phyloP scores from a whole-genome alignment of 2,797 vertebrate species.

The Champsocephalus esox region DNA sequence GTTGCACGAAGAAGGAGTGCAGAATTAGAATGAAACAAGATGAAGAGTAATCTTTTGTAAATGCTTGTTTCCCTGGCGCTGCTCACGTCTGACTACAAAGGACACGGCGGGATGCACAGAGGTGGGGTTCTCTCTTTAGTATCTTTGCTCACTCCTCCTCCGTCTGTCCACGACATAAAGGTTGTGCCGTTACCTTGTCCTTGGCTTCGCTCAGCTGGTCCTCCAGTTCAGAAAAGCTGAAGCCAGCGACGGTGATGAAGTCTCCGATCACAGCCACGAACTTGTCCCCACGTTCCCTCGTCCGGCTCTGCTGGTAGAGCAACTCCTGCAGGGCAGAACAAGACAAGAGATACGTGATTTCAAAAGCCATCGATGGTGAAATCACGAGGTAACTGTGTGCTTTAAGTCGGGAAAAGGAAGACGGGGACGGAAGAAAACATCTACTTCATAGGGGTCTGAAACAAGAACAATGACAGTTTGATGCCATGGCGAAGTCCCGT shows the following conservation, averaged over 20 bases:
- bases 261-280: slow-evolving; percentile 95
- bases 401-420: neutral
- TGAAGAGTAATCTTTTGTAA: no score
- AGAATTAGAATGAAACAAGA: slow-evolving; percentile 47
- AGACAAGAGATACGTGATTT: neutral
- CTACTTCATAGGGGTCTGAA: no score
- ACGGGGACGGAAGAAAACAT: no score
- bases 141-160: slow-evolving; percentile 28
- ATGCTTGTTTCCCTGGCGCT: slow-evolving; percentile 11
- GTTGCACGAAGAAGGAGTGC: slow-evolving; percentile 34
- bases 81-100: slow-evolving; percentile 60
- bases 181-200: slow-evolving; percentile 89
- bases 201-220: slow-evolving; percentile 94
- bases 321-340: slow-evolving; percentile 85
- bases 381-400: no score
- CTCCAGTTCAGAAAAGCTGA: slow-evolving; percentile 97
- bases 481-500: no score
- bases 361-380: neutral
- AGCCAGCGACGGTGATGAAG: slow-evolving; percentile 98
- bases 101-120: slow-evolving; percentile 42
- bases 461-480: no score
- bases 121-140: slow-evolving; percentile 40
- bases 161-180: slow-evolving; percentile 11
- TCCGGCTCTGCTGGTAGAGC: slow-evolving; percentile 92
- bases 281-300: slow-evolving; percentile 89